Conservation (phyloP, 2,113 vertebrate genomes). For the Caranx ignobilis region DNA sequence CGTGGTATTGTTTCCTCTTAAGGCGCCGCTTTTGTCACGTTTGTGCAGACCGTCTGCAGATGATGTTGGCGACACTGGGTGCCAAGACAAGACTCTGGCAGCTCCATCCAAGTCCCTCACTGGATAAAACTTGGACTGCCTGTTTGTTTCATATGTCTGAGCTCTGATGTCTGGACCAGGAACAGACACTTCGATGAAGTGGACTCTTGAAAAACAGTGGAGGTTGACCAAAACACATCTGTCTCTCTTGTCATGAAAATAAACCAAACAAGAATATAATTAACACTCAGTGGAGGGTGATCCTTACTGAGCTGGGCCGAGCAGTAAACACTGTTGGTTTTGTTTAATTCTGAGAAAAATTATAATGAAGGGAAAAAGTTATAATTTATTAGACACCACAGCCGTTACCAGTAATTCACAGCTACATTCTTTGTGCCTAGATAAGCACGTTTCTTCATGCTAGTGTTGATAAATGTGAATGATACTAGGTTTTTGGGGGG, state of each 20-base stretch:
- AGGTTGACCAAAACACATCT: slow-evolving; percentile 54
- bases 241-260: slow-evolving; percentile 50
- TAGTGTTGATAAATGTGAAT: background rate
- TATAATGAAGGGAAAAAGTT: background rate
- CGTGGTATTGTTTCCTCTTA: slow-evolving; percentile 8
- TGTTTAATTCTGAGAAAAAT: slow-evolving; percentile 45
- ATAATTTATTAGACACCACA: slow-evolving; percentile 1
- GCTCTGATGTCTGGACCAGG: slow-evolving; percentile 40
- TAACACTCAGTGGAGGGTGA: slow-evolving; percentile 27
- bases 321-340: slow-evolving; percentile 44
- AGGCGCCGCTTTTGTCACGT: slow-evolving; percentile 12
- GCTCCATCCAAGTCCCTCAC: slow-evolving; percentile 34
- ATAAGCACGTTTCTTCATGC: background rate
- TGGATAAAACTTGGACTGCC: slow-evolving; percentile 15
- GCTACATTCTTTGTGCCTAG: background rate
- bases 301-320: slow-evolving; percentile 14
- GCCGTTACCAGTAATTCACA: background rate
- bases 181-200: slow-evolving; percentile 58
- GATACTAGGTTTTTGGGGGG: background rate
- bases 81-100: slow-evolving; percentile 35
- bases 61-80: slow-evolving; percentile 9
- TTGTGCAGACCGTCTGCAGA: background rate
- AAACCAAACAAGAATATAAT: slow-evolving; percentile 50
- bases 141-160: slow-evolving; percentile 44
- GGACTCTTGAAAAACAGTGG: slow-evolving; percentile 36